These are phyloP conservation scores for Enteromius argenteus DNA, from an alignment of 2,797 vertebrate genomes.

Conservation along the genomic window DNA sequence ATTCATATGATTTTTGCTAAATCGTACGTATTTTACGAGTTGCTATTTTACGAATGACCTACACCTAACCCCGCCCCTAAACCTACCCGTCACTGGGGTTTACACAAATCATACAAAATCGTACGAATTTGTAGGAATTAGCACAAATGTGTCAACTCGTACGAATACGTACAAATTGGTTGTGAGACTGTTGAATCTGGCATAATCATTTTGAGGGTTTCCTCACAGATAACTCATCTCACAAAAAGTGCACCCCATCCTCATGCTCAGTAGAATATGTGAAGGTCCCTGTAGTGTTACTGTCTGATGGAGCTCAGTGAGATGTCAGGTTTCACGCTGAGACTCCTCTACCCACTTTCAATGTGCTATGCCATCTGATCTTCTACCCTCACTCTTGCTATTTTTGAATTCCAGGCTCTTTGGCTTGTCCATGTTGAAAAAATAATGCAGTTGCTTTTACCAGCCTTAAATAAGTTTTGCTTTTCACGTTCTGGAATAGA, in stretches of 20 bases:
- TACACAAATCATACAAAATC: no score
- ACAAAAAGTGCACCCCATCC: conserved; percentile 25
- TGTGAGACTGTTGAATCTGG: neutral
- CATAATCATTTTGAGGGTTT: conserved; percentile 24
- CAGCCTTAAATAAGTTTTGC: conserved; percentile 14
- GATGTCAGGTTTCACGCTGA: conserved; percentile 49
- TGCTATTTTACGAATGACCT: no score
- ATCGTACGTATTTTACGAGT: no score
- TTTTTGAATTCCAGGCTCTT: conserved; percentile 41
- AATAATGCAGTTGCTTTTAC: conserved; percentile 26
- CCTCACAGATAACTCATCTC: conserved; percentile 41
- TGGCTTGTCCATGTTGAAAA: conserved; percentile 9
- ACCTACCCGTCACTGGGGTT: no score
- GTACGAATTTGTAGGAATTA: no score
- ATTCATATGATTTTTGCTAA: no score
- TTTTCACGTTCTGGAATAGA: neutral
- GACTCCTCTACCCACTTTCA: conserved; percentile 60
- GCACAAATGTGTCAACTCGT: no score
- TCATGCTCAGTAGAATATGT: conserved; percentile 45
- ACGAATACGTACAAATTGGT: no score
- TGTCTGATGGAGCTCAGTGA: conserved; percentile 42
- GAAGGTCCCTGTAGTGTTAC: conserved; percentile 40
- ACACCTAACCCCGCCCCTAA: no score
- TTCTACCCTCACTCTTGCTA: conserved; percentile 50
- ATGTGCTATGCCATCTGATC: conserved; percentile 71